phyloP scores from a whole-genome alignment of 2,113 vertebrate genomes.

The Microcebus tavaratra region DNA sequence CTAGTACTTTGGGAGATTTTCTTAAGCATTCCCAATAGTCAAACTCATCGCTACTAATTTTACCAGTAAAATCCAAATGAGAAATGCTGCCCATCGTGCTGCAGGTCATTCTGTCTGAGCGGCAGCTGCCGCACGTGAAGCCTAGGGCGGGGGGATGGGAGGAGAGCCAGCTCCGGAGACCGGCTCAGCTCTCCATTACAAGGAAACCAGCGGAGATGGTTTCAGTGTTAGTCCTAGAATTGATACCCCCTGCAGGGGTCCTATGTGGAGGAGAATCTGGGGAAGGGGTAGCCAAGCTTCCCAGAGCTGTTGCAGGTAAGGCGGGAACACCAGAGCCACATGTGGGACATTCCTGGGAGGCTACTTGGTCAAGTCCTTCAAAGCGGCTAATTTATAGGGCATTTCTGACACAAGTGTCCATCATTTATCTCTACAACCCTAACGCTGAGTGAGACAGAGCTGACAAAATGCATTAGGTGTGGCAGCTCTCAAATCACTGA shows the following conservation, averaged over 20 bases:
- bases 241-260: too few relatives aligned
- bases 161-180: background rate
- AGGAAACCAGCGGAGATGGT: background rate
- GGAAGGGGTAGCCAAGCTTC: background rate
- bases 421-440: background rate
- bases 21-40: background rate
- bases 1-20: background rate
- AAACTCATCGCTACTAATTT: background rate
- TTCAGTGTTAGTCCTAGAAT: background rate
- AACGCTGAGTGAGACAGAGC: background rate
- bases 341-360: background rate
- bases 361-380: background rate
- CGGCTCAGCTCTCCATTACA: background rate
- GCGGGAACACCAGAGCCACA: background rate
- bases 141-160: too few relatives aligned
- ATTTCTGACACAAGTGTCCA: background rate
- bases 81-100: background rate
- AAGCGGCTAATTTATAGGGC: background rate
- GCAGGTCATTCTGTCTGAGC: background rate
- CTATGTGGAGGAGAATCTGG: background rate
- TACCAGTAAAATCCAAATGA: background rate
- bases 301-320: background rate
- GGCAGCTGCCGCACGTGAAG: fast-evolving
- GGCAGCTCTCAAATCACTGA: background rate
- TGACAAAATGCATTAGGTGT: background rate